Evolutionary conservation across 2,113 vertebrate species (phyloP).

Genomic region (Coryphaenoides rupestris): DNA sequence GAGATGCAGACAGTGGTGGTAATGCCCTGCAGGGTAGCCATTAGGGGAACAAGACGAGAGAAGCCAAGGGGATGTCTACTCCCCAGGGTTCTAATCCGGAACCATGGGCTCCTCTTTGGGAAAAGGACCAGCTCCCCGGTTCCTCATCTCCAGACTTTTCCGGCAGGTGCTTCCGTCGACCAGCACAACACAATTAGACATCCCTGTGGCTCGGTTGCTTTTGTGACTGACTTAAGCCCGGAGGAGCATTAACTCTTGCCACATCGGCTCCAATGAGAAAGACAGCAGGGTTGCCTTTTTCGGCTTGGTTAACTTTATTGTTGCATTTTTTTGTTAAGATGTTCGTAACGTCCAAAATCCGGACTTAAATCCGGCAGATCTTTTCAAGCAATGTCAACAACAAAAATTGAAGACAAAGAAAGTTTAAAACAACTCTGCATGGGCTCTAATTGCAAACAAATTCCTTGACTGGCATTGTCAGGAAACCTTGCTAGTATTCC

Average conservation of each 20-base stretch:
- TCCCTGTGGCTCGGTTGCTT: conserved; percentile 64
- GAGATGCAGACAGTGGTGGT: conserved; percentile 50
- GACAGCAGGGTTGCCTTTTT: conserved; percentile 73
- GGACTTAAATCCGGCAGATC: conserved; percentile 56
- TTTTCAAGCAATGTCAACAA: conserved; percentile 61
- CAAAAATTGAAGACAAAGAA: conserved; percentile 42
- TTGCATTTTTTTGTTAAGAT: conserved; percentile 58
- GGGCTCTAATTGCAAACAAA: conserved; percentile 33
- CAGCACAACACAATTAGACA: conserved; percentile 59
- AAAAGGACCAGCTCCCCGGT: conserved; percentile 44
- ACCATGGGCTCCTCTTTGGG: conserved; percentile 45
- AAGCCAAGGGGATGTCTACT: conserved; percentile 53
- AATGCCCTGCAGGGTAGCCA: conserved; percentile 56
- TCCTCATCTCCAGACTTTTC: conserved; percentile 63
- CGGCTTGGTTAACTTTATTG: conserved; percentile 71
- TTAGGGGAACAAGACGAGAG: conserved; percentile 39
- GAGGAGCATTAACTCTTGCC: conserved; percentile 67
- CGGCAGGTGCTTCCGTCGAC: conserved; percentile 68
- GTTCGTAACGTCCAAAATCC: conserved; percentile 63
- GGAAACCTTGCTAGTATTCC: conserved; percentile 7
- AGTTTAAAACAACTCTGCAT: conserved; percentile 42
- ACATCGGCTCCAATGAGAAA: conserved; percentile 70
- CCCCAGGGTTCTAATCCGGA: conserved; percentile 63
- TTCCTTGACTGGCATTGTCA: conserved; percentile 27
- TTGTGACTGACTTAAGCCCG: conserved; percentile 70